Conservation (phyloP, 2,113 vertebrate genomes). For the Neodontobutis hainanensis region DNA sequence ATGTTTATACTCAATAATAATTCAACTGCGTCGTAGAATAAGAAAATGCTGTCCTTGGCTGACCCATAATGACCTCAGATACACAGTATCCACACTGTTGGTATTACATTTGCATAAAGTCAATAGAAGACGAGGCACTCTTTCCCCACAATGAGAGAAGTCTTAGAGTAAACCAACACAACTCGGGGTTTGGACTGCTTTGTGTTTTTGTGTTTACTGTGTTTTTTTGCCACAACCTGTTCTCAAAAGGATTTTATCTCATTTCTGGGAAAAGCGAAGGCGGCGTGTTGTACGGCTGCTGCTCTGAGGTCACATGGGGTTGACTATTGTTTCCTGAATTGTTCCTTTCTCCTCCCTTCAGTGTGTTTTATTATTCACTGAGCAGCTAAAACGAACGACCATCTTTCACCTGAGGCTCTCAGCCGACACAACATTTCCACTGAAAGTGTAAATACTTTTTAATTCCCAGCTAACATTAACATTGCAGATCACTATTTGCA, state of each 20-base stretch:
- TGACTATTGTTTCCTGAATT: slow-evolving; percentile 10
- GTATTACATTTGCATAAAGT: neutral
- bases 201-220: neutral
- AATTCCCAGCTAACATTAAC: no score
- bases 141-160: neutral
- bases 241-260: neutral
- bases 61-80: no score
- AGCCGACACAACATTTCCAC: neutral
- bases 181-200: neutral
- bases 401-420: slow-evolving; percentile 12
- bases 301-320: slow-evolving; percentile 5
- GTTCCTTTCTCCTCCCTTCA: slow-evolving; percentile 8
- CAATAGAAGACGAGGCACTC: neutral
- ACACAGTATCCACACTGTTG: neutral
- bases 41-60: no score
- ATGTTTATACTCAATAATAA: no score
- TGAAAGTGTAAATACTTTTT: no score
- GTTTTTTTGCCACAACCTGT: neutral
- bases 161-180: neutral
- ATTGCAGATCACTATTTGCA: no score
- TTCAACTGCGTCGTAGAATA: no score
- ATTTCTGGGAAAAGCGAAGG: neutral
- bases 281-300: neutral
- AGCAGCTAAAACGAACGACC: slow-evolving; percentile 14
- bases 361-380: slow-evolving; percentile 9